A percentile compares a stretch with the other conserved stretches of the same genome.
Conservation (phyloP, 2,113 vertebrate genomes). For the Aviceda subcristata region DNA sequence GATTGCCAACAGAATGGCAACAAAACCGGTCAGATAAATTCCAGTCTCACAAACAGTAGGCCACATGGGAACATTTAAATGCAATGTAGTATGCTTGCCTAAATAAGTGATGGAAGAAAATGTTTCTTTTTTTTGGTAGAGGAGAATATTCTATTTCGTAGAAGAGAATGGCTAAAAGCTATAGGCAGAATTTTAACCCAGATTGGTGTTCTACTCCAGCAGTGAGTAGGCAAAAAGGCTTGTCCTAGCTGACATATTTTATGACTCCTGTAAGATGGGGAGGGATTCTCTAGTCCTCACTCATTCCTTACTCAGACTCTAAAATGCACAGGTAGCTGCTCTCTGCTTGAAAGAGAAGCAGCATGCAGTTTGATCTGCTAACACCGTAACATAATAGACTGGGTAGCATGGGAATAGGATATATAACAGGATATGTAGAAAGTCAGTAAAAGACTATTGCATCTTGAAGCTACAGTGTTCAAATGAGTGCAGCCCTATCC, state of each 20-base stretch:
- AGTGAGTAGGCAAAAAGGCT: not conserved
- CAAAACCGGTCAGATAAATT: not conserved
- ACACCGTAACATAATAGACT: not conserved
- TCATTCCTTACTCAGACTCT: not conserved
- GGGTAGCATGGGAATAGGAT: not conserved
- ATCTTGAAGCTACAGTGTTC: not conserved
- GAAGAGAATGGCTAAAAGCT: not conserved
- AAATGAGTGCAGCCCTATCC: not conserved
- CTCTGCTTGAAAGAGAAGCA: not conserved
- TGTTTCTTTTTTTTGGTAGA: not conserved
- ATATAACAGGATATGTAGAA: not conserved
- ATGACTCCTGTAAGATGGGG: not conserved
- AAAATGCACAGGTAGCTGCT: not conserved
- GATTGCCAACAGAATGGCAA: slow-evolving; percentile 26
- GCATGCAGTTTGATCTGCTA: not conserved
- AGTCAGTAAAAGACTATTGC: not conserved
- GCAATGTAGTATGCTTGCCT: not conserved
- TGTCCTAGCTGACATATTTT: not conserved
- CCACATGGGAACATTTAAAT: not conserved
- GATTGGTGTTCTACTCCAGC: not conserved
- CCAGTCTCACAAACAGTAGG: not conserved
- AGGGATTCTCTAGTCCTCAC: not conserved
- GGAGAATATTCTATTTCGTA: not conserved
- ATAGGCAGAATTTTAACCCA: not conserved
- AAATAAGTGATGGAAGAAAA: not conserved